Percentiles rank a stretch among this genome's conserved stretches.
Conservation (phyloP, 2,113 vertebrate genomes). For the Gobius niger region DNA sequence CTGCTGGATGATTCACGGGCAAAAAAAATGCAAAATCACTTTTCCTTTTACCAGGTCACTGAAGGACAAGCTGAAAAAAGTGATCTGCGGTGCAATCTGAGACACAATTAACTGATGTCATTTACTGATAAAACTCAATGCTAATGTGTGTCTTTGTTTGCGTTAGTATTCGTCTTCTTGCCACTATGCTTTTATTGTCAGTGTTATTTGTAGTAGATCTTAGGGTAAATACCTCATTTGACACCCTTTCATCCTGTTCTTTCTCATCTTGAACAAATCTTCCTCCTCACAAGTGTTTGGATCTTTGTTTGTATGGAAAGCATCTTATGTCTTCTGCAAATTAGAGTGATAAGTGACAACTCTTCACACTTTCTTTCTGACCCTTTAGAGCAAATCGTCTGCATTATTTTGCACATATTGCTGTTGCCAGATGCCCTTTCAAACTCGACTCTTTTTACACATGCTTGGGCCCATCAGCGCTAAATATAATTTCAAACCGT, state of each 20-base stretch:
- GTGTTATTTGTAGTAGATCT: neutral
- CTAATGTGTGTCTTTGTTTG: conserved; percentile 10
- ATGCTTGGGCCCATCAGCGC: neutral
- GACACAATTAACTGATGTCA: conserved; percentile 56
- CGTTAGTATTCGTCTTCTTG: conserved; percentile 49
- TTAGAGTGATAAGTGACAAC: neutral
- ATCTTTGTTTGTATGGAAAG: conserved; percentile 41
- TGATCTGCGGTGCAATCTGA: conserved; percentile 52
- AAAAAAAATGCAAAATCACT: conserved; percentile 47
- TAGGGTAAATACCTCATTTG: conserved; percentile 43
- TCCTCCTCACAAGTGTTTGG: conserved; percentile 65
- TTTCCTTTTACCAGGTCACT: conserved; percentile 63
- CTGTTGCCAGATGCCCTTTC: neutral
- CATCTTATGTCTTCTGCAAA: conserved; percentile 13
- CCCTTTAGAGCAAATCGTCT: too few relatives aligned
- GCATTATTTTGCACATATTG: too few relatives aligned
- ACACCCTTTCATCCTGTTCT: conserved; percentile 47
- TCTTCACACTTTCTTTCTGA: neutral
- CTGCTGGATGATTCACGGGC: conserved; percentile 11
- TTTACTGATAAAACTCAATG: conserved; percentile 24
- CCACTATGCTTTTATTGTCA: conserved; percentile 1
- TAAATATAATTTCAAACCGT: neutral
- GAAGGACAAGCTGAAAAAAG: conserved; percentile 67
- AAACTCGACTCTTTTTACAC: neutral
- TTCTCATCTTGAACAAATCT: conserved; percentile 53